Base-by-base conservation (phyloP, 1,140 invertebrate genomes). In the Papilio xuthus region DNA sequence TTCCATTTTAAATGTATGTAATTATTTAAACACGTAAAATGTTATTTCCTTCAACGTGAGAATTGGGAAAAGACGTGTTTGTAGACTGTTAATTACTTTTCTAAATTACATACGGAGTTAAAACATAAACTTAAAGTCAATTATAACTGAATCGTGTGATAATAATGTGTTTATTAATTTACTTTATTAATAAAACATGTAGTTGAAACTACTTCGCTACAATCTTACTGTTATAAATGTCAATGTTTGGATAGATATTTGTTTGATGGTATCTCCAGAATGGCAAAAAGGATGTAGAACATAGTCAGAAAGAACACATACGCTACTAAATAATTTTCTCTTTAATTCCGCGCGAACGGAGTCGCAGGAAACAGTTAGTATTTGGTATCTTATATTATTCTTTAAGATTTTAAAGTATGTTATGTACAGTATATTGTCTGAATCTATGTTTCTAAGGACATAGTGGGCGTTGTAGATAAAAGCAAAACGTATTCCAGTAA, bases 21-120 rank as follows among this genome's bases (percentile, higher is more conserved):
- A 70, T 73, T 73, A 73, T 73, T 72, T 73, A 73, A 73, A 26
- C 41, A 73, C 42, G 23, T 44, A 73, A 73, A 73, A 42, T 42
- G 37, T 73, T 44, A 44, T 72, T 7, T 47, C 71, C 50, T 20
- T 10, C 20, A 26, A 26, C 28, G 71, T 47, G 37, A 67, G 71
- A 72, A 26, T 42, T 20, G 71, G 37, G 7, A 73, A 73, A 1
- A 8, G 37, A 41, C 44, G 12, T 73, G 71, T 47, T 73, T 73
- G 37, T 23, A 73, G 41, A 28, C 23, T 32, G 60, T 67, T 67
- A 67, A 67, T 67, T 67, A 67, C 60, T 67, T 67, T 67, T 28
- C 23, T 67, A 32, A 67, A 67, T 67, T 67, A 67, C 0, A 28
- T 8, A 28, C 4, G 10, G 26, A 6, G 60, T 7, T 15, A 67